A percentile compares a stretch with the other conserved stretches of the same genome.
Evolutionary conservation across 2,888 invertebrate species (phyloP).

Genomic region (Troilus luridus): DNA sequence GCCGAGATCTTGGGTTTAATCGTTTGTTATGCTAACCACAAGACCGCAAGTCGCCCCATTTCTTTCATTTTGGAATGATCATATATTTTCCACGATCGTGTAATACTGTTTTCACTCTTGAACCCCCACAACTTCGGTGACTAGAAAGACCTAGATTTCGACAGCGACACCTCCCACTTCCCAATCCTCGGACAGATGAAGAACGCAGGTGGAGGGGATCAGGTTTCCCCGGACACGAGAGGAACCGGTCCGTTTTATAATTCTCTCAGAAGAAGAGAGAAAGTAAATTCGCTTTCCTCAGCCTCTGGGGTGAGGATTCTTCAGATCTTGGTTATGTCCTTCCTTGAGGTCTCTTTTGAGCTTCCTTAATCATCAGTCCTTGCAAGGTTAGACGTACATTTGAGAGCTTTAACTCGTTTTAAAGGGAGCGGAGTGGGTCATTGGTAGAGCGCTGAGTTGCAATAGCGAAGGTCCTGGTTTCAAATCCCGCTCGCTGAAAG

Average conservation of each 20-base stretch:
- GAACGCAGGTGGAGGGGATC: neutral
- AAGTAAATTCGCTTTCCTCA: slow-evolving; percentile 54
- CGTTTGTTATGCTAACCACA: too few species aligned
- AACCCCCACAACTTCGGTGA: neutral
- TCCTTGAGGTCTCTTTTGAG: neutral
- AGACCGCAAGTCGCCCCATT: too few species aligned
- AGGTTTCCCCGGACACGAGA: neutral
- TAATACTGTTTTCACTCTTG: too few species aligned
- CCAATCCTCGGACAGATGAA: neutral
- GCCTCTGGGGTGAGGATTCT: slow-evolving; percentile 23
- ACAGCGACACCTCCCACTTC: neutral
- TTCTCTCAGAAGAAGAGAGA: slow-evolving; percentile 40
- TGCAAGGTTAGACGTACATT: too few species aligned
- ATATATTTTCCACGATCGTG: too few species aligned
- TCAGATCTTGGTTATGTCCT: neutral
- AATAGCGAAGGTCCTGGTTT: too few species aligned
- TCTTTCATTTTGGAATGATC: too few species aligned
- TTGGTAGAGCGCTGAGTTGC: too few species aligned
- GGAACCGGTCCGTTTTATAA: slow-evolving; percentile 58
- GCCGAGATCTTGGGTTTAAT: too few species aligned
- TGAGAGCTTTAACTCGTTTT: too few species aligned
- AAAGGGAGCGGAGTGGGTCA: too few species aligned
- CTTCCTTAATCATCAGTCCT: neutral
- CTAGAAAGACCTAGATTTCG: neutral
- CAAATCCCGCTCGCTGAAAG: too few species aligned